Base-by-base conservation (phyloP, 2,888 invertebrate species). In the Euproctis similis region DNA sequence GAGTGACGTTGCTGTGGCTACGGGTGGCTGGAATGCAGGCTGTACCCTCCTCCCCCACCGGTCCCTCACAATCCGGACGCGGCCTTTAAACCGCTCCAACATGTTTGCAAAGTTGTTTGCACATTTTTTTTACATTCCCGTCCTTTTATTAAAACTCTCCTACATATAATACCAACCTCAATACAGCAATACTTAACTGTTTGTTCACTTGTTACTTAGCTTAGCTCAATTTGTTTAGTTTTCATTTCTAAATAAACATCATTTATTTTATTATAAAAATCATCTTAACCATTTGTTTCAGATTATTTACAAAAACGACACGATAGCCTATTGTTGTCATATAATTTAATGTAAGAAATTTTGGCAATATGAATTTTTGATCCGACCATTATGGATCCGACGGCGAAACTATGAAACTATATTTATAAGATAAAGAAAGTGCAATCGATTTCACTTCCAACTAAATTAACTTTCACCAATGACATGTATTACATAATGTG, bases 391-490 rank as follows among this genome's bases (percentile, higher is more conserved):
- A 45, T 34, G 49, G 52, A 65, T 59, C 59, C 55, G 58, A 64
- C 52, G 56, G 56, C 61, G 55, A 65, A 68, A 62, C 70, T 77
- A 69, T 73, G 65, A 78, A 76, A 76, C n/a, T n/a, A n/a, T n/a
- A n/a, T 70, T 69, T 68, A 69, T 73, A 78, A 80, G 75, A 76
- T 66, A 80, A 84, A 76, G 82, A 84, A 81, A 78, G 77, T 78
- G 71, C 72, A 81, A 82, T 84, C 80, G 82, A 84, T 84, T 84
- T 84, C 81, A 80, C 84, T 82, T 84, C 82, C 81, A 84, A 80
- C 81, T 81, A 82, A 82, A 81, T 82, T 81, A 81, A 82, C 84
- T 84, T 84, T 84, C 84, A 76, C 82, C 72, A 75, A 66, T 80
- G 84, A 82, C 82, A 84, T 72, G 80, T 78, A 65, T 84, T 82